A percentile compares a stretch with the other conserved stretches of the same genome.
These are phyloP conservation scores for Epirrita christyi DNA, from an alignment of 2,888 invertebrate species.

Conservation along the genomic window DNA sequence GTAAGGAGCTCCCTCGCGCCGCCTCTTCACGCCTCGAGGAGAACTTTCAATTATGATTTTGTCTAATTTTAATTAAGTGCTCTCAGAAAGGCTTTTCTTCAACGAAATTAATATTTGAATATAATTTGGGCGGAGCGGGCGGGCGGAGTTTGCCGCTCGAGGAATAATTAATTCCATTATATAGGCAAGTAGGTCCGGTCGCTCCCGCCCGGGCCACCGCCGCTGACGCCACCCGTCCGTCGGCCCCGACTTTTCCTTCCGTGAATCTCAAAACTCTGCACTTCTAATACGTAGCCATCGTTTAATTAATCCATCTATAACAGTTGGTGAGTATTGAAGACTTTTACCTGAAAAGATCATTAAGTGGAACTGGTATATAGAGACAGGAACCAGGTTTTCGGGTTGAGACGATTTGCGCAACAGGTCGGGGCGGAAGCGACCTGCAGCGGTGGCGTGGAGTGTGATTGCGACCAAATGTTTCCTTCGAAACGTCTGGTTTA, in stretches of 20 bases:
- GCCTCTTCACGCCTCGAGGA: constrained; percentile 82
- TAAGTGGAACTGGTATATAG: constrained; percentile 9
- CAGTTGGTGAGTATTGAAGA: neutral
- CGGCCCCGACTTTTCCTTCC: constrained; percentile 22
- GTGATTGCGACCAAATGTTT: constrained; percentile 84
- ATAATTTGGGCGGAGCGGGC: constrained; percentile 83
- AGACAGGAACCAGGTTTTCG: constrained; percentile 44
- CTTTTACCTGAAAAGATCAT: constrained; percentile 25
- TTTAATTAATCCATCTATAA: neutral
- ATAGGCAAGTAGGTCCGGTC: constrained; percentile 71
- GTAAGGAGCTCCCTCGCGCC: constrained; percentile 71
- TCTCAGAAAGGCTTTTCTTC: constrained; percentile 83
- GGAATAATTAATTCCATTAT: constrained; percentile 83
- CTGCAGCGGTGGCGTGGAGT: constrained; percentile 62
- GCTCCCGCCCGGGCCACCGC: constrained; percentile 47
- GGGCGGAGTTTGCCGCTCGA: constrained; percentile 83
- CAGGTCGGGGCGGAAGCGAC: constrained; percentile 85
- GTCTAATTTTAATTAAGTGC: constrained; percentile 85
- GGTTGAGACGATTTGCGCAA: constrained; percentile 74
- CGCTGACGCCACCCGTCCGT: constrained; percentile 34
- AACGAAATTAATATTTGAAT: constrained; percentile 85
- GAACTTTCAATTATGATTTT: constrained; percentile 85
- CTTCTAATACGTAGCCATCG: constrained; percentile 32
- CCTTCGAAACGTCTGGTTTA: constrained; percentile 73
- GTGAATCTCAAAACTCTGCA: constrained; percentile 42